Conservation (phyloP, 2,888 invertebrate species). For the Diploptera punctata region DNA sequence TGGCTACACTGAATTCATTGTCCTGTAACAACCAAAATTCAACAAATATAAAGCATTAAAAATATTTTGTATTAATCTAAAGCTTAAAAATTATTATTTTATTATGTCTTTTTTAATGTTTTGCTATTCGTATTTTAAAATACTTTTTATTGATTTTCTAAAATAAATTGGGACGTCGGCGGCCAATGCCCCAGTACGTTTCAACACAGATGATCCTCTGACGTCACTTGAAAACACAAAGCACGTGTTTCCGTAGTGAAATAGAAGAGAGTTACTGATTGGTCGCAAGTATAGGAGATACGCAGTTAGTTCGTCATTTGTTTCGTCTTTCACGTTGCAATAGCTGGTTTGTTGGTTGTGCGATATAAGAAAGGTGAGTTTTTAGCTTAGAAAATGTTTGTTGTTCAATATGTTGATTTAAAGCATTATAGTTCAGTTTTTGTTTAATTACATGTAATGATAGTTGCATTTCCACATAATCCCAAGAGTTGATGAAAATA, state of each 20-base stretch:
- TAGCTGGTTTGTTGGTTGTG: conserved; percentile 36
- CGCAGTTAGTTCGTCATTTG: conserved; percentile 35
- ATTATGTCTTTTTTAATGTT: too few species aligned
- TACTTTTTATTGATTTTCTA: not conserved
- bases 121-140: too few species aligned
- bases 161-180: not conserved
- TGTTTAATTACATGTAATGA: too few species aligned
- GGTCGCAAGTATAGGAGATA: conserved; percentile 16
- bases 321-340: conserved; percentile 45
- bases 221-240: conserved; percentile 39
- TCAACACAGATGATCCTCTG: conserved; percentile 9
- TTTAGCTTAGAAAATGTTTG: conserved; percentile 22
- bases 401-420: not conserved
- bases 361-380: conserved; percentile 21
- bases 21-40: too few species aligned
- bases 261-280: conserved; percentile 23
- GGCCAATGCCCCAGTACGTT: not conserved
- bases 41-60: too few species aligned
- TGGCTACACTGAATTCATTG: too few species aligned
- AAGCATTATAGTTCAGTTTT: too few species aligned
- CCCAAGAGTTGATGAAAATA: too few species aligned
- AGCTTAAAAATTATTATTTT: too few species aligned
- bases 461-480: too few species aligned
- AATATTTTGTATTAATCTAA: too few species aligned
- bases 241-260: conserved; percentile 35